phyloP scores from a whole-genome alignment of 2,797 vertebrate species.

The Chrysocyon brachyurus region DNA sequence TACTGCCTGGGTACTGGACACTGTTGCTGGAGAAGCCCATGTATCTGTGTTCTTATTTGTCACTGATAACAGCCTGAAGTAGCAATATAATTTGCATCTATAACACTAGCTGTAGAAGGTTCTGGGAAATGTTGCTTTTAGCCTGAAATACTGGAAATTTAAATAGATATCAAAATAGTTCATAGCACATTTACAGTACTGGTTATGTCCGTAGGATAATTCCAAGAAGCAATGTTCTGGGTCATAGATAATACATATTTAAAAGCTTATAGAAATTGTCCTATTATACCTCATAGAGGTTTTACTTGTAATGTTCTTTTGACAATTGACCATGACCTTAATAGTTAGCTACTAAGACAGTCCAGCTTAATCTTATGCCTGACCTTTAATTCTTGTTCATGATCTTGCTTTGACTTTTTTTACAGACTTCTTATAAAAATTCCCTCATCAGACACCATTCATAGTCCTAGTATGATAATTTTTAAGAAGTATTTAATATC shows the following conservation, averaged over 20 bases:
- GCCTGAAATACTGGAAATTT: neutral
- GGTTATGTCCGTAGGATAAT: neutral
- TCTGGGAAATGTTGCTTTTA: neutral
- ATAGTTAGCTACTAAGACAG: neutral
- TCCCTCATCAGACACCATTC: neutral
- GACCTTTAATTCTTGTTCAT: neutral
- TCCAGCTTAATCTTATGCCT: neutral
- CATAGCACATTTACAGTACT: neutral
- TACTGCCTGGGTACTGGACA: neutral
- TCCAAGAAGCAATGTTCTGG: neutral
- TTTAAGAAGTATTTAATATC: neutral
- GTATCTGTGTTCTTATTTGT: neutral
- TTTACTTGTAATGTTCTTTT: neutral
- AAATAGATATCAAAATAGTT: neutral
- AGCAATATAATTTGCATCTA: neutral
- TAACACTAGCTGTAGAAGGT: neutral
- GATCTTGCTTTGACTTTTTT: neutral
- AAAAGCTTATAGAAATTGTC: neutral
- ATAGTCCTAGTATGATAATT: neutral
- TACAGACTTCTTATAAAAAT: neutral
- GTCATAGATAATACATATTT: neutral
- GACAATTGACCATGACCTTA: neutral
- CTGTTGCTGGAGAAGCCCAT: neutral
- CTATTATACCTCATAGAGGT: neutral
- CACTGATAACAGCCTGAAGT: neutral